phyloP scores from a whole-genome alignment of 2,888 invertebrate genomes.

The Meta bourneti region DNA sequence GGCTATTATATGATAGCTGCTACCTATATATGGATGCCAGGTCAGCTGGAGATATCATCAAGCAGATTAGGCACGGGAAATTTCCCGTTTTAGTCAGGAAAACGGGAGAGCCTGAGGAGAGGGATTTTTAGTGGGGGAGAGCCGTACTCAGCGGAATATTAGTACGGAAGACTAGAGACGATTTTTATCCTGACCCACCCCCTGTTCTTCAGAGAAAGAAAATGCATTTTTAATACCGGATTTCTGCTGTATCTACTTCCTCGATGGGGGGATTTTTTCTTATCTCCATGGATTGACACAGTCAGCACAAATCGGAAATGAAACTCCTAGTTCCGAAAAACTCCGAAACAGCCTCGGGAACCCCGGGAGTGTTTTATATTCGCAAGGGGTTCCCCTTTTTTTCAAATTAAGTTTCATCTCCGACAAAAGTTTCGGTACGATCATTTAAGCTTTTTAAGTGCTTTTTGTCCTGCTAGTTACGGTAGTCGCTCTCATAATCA shows the following conservation, averaged over 20 bases:
- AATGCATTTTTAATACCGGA: slow-evolving; percentile 51
- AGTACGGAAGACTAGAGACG: slow-evolving; percentile 34
- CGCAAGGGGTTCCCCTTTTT: not conserved
- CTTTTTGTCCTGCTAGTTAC: not conserved
- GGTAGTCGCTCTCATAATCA: not conserved
- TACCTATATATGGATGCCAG: slow-evolving; percentile 31
- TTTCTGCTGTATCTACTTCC: slow-evolving; percentile 36
- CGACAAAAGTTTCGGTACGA: not conserved
- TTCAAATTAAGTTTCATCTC: not conserved
- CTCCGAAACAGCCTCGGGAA: not conserved
- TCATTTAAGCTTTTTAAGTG: not conserved
- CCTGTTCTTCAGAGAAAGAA: slow-evolving; percentile 6
- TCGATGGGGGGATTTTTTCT: not conserved
- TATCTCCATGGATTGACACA: slow-evolving; percentile 3
- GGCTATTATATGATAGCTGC: slow-evolving; percentile 36
- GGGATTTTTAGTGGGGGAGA: not conserved
- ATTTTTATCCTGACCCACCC: slow-evolving; percentile 11
- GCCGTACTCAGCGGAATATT: slow-evolving; percentile 29
- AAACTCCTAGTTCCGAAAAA: not conserved
- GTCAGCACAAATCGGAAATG: slow-evolving; percentile 33
- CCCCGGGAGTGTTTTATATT: not conserved
- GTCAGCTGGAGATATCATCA: slow-evolving; percentile 65
- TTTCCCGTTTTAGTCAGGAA: slow-evolving; percentile 47
- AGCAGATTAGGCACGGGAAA: slow-evolving; percentile 68
- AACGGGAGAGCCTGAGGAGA: not conserved